These are phyloP conservation scores for Metallyticus violacea DNA, from an alignment of 2,888 invertebrate genomes.

Conservation along the genomic window DNA sequence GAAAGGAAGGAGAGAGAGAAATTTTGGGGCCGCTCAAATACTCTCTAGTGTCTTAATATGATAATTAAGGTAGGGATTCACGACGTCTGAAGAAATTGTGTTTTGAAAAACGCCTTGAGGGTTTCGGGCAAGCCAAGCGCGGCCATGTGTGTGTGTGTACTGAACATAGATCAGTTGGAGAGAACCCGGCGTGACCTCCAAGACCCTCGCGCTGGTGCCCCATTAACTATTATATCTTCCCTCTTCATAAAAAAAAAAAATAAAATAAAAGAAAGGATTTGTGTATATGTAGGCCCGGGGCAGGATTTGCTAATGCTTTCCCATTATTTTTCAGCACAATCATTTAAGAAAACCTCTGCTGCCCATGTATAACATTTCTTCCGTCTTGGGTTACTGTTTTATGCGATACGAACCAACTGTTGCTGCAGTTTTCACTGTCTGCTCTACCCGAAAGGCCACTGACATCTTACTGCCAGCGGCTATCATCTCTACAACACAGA, in stretches of 20 bases:
- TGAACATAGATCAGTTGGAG: neutral
- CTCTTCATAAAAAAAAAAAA: too few species aligned
- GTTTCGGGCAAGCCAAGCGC: neutral
- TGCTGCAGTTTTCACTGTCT: neutral
- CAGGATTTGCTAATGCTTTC: neutral
- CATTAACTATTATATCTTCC: slow-evolving; percentile 4
- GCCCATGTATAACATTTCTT: too few species aligned
- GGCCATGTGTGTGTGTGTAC: neutral
- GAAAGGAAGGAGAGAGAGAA: neutral
- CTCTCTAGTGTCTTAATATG: slow-evolving; percentile 19
- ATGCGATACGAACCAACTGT: too few species aligned
- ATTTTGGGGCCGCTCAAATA: neutral
- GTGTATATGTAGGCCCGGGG: neutral
- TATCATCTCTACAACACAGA: too few species aligned
- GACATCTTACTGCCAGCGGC: too few species aligned
- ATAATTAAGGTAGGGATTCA: slow-evolving; percentile 14
- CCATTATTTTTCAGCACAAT: neutral
- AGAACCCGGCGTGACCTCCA: too few species aligned
- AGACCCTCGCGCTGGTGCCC: neutral
- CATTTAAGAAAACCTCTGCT: neutral
- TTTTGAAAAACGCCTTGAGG: neutral
- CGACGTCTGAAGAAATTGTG: too few species aligned
- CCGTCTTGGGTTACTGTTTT: too few species aligned
- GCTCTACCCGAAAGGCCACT: too few species aligned
- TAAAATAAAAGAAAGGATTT: too few species aligned